Conservation (phyloP, 2,113 vertebrate species). For the Henicopernis longicauda region DNA sequence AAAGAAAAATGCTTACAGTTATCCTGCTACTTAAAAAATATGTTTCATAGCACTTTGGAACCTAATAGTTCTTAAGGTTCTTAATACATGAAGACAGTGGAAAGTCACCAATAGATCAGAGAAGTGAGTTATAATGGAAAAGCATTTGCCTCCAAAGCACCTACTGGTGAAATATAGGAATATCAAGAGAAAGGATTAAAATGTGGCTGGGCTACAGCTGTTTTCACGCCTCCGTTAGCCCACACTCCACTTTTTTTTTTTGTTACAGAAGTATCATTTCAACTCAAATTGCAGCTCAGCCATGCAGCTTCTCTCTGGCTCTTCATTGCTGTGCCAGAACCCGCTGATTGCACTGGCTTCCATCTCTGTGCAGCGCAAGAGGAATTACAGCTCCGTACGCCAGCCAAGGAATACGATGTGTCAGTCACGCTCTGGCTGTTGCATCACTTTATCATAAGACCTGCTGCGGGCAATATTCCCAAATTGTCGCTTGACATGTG, state of each 20-base stretch:
- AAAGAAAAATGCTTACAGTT: not conserved
- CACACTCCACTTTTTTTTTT: not conserved
- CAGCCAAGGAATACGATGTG: not conserved
- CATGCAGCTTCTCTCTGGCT: not conserved
- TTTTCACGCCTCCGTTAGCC: not conserved
- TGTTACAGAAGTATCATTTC: not conserved
- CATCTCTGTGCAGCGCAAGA: accelerated
- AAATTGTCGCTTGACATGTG: not conserved
- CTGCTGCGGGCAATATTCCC: not conserved
- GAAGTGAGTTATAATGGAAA: not conserved
- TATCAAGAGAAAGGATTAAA: not conserved
- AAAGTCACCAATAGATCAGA: not conserved
- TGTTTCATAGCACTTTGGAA: not conserved
- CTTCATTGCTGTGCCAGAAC: not conserved
- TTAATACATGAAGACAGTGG: not conserved
- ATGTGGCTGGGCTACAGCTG: not conserved
- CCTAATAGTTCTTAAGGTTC: not conserved
- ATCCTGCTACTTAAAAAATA: not conserved
- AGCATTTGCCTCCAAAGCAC: not conserved
- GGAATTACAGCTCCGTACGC: not conserved
- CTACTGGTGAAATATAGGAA: not conserved
- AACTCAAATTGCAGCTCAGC: not conserved
- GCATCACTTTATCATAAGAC: not conserved
- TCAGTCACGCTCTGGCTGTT: not conserved
- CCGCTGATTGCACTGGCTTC: not conserved